Evolutionary conservation across 1,140 invertebrate species (phyloP).

Genomic region (Nymphalis io): DNA sequence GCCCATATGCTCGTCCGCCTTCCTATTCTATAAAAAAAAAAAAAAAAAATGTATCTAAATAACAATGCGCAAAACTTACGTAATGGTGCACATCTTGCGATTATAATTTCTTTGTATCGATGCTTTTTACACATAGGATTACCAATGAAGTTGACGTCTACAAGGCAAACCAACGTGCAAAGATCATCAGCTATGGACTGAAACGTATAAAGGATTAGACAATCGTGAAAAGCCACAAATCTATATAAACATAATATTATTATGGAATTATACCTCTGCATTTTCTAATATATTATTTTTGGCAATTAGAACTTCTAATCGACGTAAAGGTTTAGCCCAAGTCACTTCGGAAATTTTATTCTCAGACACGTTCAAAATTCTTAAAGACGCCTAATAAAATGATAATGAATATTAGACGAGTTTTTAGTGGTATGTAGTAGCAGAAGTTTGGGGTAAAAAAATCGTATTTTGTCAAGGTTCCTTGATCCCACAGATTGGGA

Average conservation of each 20-base stretch:
- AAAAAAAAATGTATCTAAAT: too few relatives aligned
- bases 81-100: constrained; percentile 82
- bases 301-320: constrained; percentile 65
- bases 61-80: constrained; percentile 62
- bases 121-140: constrained; percentile 83
- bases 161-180: constrained; percentile 77
- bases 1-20: too few relatives aligned
- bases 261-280: constrained; percentile 46
- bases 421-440: too few relatives aligned
- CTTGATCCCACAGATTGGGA: too few relatives aligned
- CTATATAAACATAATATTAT: not conserved
- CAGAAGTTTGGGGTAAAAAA: too few relatives aligned
- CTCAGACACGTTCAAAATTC: constrained; percentile 70
- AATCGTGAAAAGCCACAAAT: not conserved
- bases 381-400: constrained; percentile 57
- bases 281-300: constrained; percentile 67
- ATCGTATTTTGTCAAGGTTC: too few relatives aligned
- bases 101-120: constrained; percentile 84
- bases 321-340: constrained; percentile 67
- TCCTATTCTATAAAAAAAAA: too few relatives aligned
- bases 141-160: constrained; percentile 80
- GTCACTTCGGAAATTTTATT: constrained; percentile 68
- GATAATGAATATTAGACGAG: constrained; percentile 9
- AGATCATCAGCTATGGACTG: constrained; percentile 77
- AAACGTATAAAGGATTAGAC: constrained; percentile 17